These are phyloP conservation scores for Maconellicoccus hirsutus DNA, from an alignment of 1,140 invertebrate species.

Conservation along the genomic window DNA sequence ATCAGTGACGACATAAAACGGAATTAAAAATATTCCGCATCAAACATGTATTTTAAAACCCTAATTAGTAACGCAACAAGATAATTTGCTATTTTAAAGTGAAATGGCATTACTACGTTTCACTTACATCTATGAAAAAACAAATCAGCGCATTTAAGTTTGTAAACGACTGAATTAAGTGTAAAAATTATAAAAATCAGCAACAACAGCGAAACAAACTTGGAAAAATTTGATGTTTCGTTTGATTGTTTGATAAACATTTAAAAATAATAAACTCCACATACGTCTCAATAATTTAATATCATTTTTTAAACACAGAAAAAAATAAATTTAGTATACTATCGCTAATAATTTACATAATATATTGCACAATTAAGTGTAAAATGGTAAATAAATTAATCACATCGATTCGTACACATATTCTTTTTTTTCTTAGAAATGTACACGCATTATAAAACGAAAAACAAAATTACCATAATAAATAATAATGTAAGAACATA, in stretches of 20 bases:
- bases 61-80: too few relatives aligned
- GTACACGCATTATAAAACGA: not conserved
- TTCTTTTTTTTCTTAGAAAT: not conserved
- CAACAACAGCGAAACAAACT: too few relatives aligned
- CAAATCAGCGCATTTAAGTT: too few relatives aligned
- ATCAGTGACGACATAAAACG: too few relatives aligned
- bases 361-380: slow-evolving; percentile 19
- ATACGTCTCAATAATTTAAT: slow-evolving; percentile 2
- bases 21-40: too few relatives aligned
- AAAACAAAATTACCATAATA: not conserved
- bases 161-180: too few relatives aligned
- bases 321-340: slow-evolving; percentile 7
- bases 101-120: too few relatives aligned
- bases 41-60: too few relatives aligned
- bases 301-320: slow-evolving; percentile 11
- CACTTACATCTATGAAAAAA: too few relatives aligned
- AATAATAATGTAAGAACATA: not conserved
- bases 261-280: not conserved
- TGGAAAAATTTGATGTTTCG: not conserved
- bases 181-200: too few relatives aligned
- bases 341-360: slow-evolving; percentile 5
- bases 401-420: slow-evolving; percentile 1
- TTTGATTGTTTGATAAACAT: not conserved
- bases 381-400: slow-evolving; percentile 23
- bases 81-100: too few relatives aligned